phyloP scores from a whole-genome alignment of 2,113 vertebrate species.

The Chrysochloris asiatica region DNA sequence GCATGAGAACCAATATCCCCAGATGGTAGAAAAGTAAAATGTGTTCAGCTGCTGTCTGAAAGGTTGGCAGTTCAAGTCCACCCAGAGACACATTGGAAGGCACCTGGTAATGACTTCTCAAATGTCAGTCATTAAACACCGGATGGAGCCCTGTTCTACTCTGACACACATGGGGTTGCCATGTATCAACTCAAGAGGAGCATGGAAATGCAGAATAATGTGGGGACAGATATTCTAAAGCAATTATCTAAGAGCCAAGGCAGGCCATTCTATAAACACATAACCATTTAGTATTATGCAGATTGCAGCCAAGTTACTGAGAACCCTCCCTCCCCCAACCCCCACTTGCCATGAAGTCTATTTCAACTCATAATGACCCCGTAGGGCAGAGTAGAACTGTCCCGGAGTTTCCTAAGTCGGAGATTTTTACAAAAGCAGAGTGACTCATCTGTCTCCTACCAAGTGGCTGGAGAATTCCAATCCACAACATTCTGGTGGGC shows the following conservation, averaged over 20 bases:
- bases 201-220: conserved; percentile 21
- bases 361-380: background rate
- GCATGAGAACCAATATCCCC: background rate
- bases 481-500: background rate
- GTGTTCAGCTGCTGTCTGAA: background rate
- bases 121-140: background rate
- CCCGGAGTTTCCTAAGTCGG: background rate
- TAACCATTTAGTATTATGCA: conserved; percentile 17
- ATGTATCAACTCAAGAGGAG: background rate
- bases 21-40: background rate
- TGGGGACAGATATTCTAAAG: background rate
- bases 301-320: conserved; percentile 2
- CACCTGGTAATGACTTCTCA: background rate
- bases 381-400: background rate
- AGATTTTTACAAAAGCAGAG: background rate
- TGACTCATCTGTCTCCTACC: background rate
- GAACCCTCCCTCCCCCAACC: background rate
- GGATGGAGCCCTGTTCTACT: background rate
- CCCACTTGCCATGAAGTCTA: background rate
- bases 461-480: background rate
- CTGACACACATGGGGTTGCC: background rate
- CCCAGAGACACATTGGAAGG: background rate
- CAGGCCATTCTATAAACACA: conserved; percentile 30
- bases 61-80: background rate
- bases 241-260: conserved; percentile 61